Evolutionary conservation across 2,797 vertebrate genomes (phyloP).

Genomic region (Percopsis omiscomaycus): DNA sequence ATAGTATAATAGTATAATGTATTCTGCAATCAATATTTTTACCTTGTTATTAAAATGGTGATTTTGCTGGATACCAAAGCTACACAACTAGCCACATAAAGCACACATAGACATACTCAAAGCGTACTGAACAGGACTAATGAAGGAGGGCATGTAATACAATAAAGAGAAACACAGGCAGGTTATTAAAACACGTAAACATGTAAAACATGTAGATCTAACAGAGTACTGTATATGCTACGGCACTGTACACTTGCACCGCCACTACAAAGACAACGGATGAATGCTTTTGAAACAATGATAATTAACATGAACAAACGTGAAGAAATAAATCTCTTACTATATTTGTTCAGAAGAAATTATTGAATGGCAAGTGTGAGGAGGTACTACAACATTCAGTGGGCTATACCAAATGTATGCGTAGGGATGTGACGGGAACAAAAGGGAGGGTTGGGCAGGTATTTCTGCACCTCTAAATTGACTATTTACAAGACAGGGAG

Average conservation of each 20-base stretch:
- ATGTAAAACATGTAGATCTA: slow-evolving; percentile 3
- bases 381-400: neutral
- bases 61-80: slow-evolving; percentile 39
- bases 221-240: slow-evolving; percentile 1
- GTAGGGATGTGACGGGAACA: neutral
- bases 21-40: slow-evolving; percentile 24
- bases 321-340: neutral
- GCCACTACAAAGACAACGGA: slow-evolving; percentile 3
- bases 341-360: slow-evolving; percentile 23
- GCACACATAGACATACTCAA: slow-evolving; percentile 52
- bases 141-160: slow-evolving; percentile 18
- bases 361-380: slow-evolving; percentile 5
- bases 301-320: slow-evolving; percentile 25
- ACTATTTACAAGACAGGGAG: neutral
- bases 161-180: slow-evolving; percentile 31
- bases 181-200: slow-evolving; percentile 17
- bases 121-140: slow-evolving; percentile 38
- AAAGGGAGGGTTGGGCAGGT: slow-evolving; percentile 9
- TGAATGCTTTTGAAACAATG: neutral
- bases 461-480: neutral
- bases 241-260: slow-evolving; percentile 2
- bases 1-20: slow-evolving; percentile 2
- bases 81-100: slow-evolving; percentile 51
- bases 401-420: no score
- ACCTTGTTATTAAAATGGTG: slow-evolving; percentile 20